phyloP scores from a whole-genome alignment of 2,888 invertebrate genomes.

The Nebria salina region DNA sequence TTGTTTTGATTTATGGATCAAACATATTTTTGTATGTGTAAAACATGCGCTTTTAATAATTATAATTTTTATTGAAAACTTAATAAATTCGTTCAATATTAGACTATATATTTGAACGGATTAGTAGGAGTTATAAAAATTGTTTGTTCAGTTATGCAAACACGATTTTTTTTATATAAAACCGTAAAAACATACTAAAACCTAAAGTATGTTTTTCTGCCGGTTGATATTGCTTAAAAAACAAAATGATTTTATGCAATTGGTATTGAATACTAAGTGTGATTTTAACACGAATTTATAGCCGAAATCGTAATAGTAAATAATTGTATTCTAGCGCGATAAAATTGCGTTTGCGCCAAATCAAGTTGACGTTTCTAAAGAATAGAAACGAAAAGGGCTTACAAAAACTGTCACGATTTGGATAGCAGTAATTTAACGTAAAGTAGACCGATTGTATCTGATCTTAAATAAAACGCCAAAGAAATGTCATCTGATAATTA shows the following conservation, averaged over 20 bases:
- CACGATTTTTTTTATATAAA: background rate
- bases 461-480: conserved; percentile 39
- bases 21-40: too few species aligned
- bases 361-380: background rate
- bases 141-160: background rate
- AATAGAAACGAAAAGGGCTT: background rate
- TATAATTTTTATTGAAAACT: background rate
- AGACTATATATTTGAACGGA: background rate
- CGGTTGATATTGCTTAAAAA: background rate
- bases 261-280: background rate
- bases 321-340: too few species aligned
- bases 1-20: too few species aligned
- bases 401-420: conserved; percentile 25
- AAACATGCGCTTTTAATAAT: too few species aligned
- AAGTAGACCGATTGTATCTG: conserved; percentile 33
- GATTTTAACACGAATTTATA: background rate
- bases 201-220: background rate
- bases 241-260: background rate
- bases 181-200: background rate
- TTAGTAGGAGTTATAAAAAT: background rate
- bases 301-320: too few species aligned
- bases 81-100: background rate
- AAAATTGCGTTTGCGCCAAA: too few species aligned
- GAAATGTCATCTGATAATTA: conserved; percentile 44
- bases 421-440: conserved; percentile 42